These are phyloP conservation scores for Nemoura dubitans DNA, from an alignment of 2,888 invertebrate genomes.

Conservation along the genomic window DNA sequence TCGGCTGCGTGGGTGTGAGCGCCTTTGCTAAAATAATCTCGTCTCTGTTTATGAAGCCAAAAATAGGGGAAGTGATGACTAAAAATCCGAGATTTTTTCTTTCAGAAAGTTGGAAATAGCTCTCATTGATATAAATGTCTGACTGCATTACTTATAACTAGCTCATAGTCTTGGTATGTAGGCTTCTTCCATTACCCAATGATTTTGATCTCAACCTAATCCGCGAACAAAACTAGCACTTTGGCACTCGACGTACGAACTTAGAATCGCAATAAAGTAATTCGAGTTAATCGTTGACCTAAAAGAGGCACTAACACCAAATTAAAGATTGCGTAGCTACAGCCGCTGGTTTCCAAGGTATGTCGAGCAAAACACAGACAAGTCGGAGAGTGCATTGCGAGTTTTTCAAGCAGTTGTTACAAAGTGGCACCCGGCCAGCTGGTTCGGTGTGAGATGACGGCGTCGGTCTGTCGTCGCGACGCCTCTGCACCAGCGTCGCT, in stretches of 20 bases:
- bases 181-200: not conserved
- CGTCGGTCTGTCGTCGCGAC: not conserved
- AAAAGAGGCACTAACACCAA: not conserved
- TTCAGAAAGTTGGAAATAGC: conserved; percentile 14
- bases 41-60: not conserved
- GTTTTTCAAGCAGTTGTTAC: not conserved
- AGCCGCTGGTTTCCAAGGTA: not conserved
- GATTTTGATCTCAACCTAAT: not conserved
- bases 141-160: not conserved
- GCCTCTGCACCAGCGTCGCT: not conserved
- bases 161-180: not conserved
- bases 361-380: not conserved
- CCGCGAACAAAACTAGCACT: not conserved
- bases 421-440: not conserved
- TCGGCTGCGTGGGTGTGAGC: not conserved
- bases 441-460: not conserved
- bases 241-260: not conserved
- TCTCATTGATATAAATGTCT: not conserved
- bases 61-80: conserved; percentile 15
- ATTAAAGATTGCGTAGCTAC: not conserved
- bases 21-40: conserved; percentile 4
- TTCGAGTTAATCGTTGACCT: not conserved
- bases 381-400: not conserved
- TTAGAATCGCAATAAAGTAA: not conserved
- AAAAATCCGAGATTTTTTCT: not conserved